Evolutionary conservation across 2,888 invertebrate species (phyloP).

Genomic region (Chaetogeoica ovagalla): DNA sequence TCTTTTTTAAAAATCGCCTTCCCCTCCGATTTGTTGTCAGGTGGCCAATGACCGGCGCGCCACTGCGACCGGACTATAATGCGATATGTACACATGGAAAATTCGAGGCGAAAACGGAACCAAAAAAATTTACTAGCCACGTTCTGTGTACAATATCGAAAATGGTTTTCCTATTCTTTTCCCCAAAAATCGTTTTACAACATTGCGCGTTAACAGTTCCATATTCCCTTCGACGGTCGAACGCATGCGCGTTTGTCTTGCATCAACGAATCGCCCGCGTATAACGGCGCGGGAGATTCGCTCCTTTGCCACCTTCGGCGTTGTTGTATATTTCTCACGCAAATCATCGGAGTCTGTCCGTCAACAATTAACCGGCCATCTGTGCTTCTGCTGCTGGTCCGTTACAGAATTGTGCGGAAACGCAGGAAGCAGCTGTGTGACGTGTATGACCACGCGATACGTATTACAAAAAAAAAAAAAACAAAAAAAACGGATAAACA

Average conservation of each 20-base stretch:
- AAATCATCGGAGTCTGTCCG: conserved; percentile 53
- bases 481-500: too few relatives aligned
- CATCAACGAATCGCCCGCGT: conserved; percentile 21
- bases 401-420: conserved; percentile 45
- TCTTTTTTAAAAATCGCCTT: too few relatives aligned
- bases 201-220: conserved; percentile 32
- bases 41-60: too few relatives aligned
- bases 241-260: conserved; percentile 32
- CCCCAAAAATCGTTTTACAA: conserved; percentile 30
- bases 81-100: too few relatives aligned
- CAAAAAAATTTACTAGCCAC: background rate
- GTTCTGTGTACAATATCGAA: background rate
- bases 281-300: background rate
- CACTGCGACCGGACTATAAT: too few relatives aligned
- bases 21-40: too few relatives aligned
- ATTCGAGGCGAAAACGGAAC: too few relatives aligned
- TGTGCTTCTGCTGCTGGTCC: conserved; percentile 3
- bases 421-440: conserved; percentile 50
- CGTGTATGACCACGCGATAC: too few relatives aligned
- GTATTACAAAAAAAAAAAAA: too few relatives aligned
- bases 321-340: conserved; percentile 37
- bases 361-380: conserved; percentile 38
- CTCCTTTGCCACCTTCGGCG: conserved; percentile 23
- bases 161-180: background rate
- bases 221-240: background rate